Evolutionary conservation across 2,888 invertebrate genomes (phyloP), one percentile per base, ranked within the genome.

Genomic region (Parnassius smintheus): DNA sequence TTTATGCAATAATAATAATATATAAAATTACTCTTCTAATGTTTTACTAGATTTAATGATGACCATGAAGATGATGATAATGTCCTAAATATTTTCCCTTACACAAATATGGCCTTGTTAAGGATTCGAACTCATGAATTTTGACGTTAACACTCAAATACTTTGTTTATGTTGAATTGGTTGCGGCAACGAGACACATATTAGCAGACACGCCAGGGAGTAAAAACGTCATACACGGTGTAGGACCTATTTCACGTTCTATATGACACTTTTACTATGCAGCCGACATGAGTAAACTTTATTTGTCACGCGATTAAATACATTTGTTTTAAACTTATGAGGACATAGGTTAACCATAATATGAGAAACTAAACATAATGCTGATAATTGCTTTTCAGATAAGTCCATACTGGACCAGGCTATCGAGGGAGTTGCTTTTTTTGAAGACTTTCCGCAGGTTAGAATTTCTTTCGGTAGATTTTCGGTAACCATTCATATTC

Each of bases 351-450:
- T 71, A 71, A 67, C 52, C 52, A 59, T 59, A 35, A 22, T 25
- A 22, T 49, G 25, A 11, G n/a, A 18, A 55, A 59, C 25, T 1
- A 59, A 22, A 11, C n/a, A 46, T 35, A 4, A 57, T 44, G 12
- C 12, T 35, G 10, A 11, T 10, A 25, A 9, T 61, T 59, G 59
- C 54, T 69, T 93, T 92, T 54, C 91, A 96, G 95, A 95, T 88
- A 95, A 95, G 83, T 90, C 92, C 25, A 93, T 95, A 68, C 83
- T 96, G 69, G 93, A 93, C 64, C 93, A 94, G 80, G 94, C 95
- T 0, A 86, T 95, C 63, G 92, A 92, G 44, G 94, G 95, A 70
- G 87, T 93, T 10, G 84, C 88, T 51, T 95, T 95, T 76, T 94
- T 95, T 81, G 77, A 80, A 4, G 78, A 89, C 35, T 92, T 93